Evolutionary conservation across 2,888 invertebrate genomes (phyloP).

Genomic region (Anthophora plumipes): DNA sequence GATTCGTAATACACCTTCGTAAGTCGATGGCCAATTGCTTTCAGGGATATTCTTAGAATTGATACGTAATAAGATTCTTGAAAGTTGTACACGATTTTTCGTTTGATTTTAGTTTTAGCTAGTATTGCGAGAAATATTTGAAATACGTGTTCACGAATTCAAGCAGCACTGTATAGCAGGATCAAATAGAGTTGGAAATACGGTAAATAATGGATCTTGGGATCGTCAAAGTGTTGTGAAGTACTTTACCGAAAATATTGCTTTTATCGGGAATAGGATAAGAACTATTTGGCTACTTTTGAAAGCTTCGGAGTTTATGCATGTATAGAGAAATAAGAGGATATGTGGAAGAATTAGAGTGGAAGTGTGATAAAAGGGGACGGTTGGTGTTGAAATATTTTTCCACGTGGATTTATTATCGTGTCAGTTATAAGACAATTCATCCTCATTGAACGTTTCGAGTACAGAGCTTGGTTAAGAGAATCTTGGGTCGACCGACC

Average conservation of each 20-base stretch:
- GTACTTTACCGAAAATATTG: conserved; percentile 63
- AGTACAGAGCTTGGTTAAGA: conserved; percentile 39
- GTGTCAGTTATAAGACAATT: conserved; percentile 52
- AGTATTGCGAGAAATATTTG: conserved; percentile 22
- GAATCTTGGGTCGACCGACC: conserved; percentile 63
- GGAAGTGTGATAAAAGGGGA: conserved; percentile 13
- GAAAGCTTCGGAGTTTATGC: conserved; percentile 32
- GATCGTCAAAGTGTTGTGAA: conserved; percentile 49
- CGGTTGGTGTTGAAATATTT: conserved; percentile 47
- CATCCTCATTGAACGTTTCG: conserved; percentile 64
- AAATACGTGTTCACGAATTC: conserved; percentile 34
- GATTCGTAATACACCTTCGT: neutral
- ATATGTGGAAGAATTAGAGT: conserved; percentile 16
- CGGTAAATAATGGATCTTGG: conserved; percentile 77
- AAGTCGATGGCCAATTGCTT: neutral
- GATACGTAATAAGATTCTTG: neutral
- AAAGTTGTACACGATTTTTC: conserved; percentile 10
- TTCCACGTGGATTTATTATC: conserved; percentile 45
- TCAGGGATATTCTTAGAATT: neutral
- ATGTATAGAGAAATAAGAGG: neutral
- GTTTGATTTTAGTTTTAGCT: conserved; percentile 10
- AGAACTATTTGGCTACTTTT: conserved; percentile 66
- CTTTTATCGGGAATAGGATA: conserved; percentile 53
- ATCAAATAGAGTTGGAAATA: conserved; percentile 72
- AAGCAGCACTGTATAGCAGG: conserved; percentile 32